Conservation (phyloP, 2,888 invertebrate species). For the Frankliniella intonsa region DNA sequence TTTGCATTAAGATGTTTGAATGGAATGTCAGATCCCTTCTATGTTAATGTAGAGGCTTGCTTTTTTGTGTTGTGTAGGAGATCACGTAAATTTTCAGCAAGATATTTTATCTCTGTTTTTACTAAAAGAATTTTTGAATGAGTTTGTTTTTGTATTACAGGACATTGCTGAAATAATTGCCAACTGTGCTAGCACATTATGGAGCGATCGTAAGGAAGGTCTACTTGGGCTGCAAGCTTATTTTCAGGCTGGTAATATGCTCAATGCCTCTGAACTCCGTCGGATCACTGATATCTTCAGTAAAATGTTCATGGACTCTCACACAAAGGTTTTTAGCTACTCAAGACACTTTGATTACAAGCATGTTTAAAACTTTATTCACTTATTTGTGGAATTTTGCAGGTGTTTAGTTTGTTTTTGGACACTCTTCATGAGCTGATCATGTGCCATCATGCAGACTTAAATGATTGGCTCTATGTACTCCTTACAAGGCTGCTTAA, state of each 20-base stretch:
- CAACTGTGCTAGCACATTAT: constrained; percentile 81
- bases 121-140: neutral
- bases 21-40: too few species aligned
- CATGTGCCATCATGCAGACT: constrained; percentile 75
- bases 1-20: too few species aligned
- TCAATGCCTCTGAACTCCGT: constrained; percentile 66
- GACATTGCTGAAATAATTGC: constrained; percentile 81
- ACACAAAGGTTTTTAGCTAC: constrained; percentile 61
- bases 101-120: constrained; percentile 4
- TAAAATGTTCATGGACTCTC: constrained; percentile 96
- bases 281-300: constrained; percentile 90
- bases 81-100: constrained; percentile 11
- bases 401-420: constrained; percentile 85
- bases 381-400: constrained; percentile 34
- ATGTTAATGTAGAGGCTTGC: too few species aligned
- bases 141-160: constrained; percentile 47
- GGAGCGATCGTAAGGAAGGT: constrained; percentile 95
- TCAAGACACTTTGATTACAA: neutral
- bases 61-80: too few species aligned
- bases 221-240: constrained; percentile 73
- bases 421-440: constrained; percentile 91
- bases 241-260: constrained; percentile 62
- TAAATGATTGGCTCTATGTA: constrained; percentile 91
- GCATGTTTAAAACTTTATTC: neutral
- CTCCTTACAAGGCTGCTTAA: constrained; percentile 80